Conservation (phyloP, 2,797 vertebrate species). For the Silurus lanzhouensis region DNA sequence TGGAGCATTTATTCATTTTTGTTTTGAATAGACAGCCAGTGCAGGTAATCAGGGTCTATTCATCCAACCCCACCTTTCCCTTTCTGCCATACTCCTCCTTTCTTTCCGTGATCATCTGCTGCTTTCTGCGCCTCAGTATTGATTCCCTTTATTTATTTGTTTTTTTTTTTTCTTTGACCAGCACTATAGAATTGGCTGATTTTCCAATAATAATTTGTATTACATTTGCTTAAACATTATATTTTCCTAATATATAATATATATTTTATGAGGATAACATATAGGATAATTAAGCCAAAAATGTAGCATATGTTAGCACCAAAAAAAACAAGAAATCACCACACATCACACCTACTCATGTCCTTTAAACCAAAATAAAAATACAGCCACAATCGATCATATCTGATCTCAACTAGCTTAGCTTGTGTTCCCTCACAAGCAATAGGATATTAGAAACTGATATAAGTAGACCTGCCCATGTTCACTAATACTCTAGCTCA, state of each 20-base stretch:
- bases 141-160: not conserved
- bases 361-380: not conserved
- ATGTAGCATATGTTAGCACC: not conserved
- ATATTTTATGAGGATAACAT: not conserved
- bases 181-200: not conserved
- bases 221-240: not conserved
- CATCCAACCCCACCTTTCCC: constrained; percentile 44
- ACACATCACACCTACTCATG: not conserved
- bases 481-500: not conserved
- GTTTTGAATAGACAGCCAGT: constrained; percentile 61
- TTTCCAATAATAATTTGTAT: not conserved
- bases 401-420: not conserved
- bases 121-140: not conserved
- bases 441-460: no score
- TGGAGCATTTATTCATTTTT: constrained; percentile 29
- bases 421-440: not conserved
- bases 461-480: not conserved
- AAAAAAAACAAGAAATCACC: not conserved
- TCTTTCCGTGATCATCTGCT: not conserved
- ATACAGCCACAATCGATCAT: not conserved
- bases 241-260: not conserved
- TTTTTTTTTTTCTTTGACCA: not conserved
- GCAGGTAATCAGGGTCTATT: constrained; percentile 71
- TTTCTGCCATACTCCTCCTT: not conserved
- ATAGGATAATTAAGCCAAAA: not conserved